Evolutionary conservation across 2,797 vertebrate genomes (phyloP).

Genomic region (Sarcophilus harrisii): DNA sequence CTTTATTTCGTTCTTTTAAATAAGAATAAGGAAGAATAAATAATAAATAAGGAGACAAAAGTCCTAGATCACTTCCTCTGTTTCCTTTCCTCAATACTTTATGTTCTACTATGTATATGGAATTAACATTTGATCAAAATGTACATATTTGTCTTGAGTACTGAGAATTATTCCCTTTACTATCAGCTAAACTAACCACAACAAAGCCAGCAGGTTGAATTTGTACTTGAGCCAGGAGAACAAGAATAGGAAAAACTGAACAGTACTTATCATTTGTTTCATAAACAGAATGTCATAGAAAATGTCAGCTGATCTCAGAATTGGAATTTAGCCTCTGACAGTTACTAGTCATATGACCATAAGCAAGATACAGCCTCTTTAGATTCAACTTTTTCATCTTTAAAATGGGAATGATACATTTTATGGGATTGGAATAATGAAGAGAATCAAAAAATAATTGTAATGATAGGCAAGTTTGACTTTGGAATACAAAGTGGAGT

Average conservation of each 20-base stretch:
- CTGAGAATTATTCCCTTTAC: not conserved
- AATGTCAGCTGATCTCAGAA: not conserved
- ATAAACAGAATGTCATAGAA: not conserved
- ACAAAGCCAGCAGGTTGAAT: not conserved
- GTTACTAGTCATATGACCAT: not conserved
- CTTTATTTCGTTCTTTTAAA: not conserved
- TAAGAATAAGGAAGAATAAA: too few relatives aligned
- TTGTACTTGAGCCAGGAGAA: not conserved
- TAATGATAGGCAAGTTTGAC: not conserved
- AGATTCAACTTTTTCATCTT: not conserved
- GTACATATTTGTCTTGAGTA: not conserved
- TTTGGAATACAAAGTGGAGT: not conserved
- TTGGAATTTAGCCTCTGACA: not conserved
- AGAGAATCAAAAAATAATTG: not conserved
- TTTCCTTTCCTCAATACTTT: not conserved
- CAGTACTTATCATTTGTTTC: not conserved
- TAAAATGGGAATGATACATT: not conserved
- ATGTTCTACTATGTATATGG: not conserved
- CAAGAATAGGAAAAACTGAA: conserved; percentile 6
- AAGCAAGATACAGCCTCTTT: not conserved
- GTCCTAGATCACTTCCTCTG: not conserved
- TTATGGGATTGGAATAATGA: not conserved
- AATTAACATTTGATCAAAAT: not conserved
- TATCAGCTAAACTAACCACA: not conserved
- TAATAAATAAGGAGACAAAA: not conserved